Evolutionary conservation across 37 sponge, comb jelly and placozoan species (phyloP).

Genomic region (Oopsacas minuta): DNA sequence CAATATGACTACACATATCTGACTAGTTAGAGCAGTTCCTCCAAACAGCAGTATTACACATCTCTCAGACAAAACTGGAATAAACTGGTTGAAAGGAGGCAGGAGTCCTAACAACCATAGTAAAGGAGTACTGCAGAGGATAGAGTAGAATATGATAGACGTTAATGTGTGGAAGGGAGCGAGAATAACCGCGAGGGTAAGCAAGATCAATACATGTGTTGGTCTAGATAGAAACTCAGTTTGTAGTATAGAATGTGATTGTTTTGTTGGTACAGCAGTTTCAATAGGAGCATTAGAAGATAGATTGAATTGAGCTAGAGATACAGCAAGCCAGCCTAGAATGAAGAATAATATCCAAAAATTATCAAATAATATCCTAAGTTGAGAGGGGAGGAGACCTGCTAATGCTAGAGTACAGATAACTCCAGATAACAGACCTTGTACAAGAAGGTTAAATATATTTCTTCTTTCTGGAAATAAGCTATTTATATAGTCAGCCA

Average conservation of each 20-base stretch:
- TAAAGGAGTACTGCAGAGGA: not conserved
- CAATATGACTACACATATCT: not conserved
- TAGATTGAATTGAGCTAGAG: not conserved
- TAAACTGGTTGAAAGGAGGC: constrained; percentile 1
- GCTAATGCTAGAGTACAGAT: not conserved
- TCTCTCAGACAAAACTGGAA: not conserved
- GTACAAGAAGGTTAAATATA: not conserved
- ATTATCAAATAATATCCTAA: not conserved
- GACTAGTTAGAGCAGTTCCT: not conserved
- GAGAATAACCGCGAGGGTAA: not conserved
- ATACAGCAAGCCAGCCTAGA: not conserved
- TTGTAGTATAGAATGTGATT: not conserved
- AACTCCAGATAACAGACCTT: not conserved
- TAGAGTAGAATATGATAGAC: not conserved
- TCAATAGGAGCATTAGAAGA: not conserved
- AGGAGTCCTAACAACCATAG: constrained; percentile 7
- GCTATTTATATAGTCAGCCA: not conserved
- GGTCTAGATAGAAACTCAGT: not conserved
- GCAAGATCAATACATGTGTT: not conserved
- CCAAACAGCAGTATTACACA: not conserved
- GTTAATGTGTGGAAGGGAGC: not conserved
- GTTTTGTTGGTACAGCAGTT: not conserved
- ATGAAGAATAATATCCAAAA: not conserved
- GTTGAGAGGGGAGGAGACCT: not conserved
- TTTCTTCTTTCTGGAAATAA: not conserved